Evolutionary conservation across 2,113 vertebrate genomes (phyloP).

Genomic region (Planiliza haematocheilus): DNA sequence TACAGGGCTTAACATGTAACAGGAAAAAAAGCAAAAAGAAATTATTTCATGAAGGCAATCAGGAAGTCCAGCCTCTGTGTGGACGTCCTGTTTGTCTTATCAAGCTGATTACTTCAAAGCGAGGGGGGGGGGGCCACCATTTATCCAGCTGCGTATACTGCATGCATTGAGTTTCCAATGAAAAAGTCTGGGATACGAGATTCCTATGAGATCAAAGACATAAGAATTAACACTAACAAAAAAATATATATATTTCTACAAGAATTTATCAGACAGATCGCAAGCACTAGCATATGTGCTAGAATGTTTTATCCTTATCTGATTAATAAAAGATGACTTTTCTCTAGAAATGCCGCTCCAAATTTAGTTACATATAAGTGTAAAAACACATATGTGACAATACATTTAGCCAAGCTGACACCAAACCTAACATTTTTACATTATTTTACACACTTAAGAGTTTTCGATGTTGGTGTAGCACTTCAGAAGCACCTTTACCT

Average conservation of each 20-base stretch:
- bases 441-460: not conserved
- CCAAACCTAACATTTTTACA: slow-evolving; percentile 6
- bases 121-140: not conserved
- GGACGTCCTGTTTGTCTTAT: slow-evolving; percentile 9
- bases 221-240: too few relatives aligned
- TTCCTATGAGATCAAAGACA: slow-evolving; percentile 9
- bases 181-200: slow-evolving; percentile 13
- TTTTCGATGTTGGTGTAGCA: slow-evolving; percentile 7
- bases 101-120: slow-evolving; percentile 30
- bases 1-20: slow-evolving; percentile 1
- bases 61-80: not conserved
- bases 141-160: slow-evolving; percentile 7
- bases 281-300: too few relatives aligned
- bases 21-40: slow-evolving; percentile 12
- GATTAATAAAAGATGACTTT: too few relatives aligned
- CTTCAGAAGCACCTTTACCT: slow-evolving; percentile 12
- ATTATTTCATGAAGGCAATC: not conserved
- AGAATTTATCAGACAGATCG: not conserved
- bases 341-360: not conserved
- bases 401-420: not conserved
- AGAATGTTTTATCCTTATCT: too few relatives aligned
- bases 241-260: not conserved
- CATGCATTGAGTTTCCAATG: not conserved
- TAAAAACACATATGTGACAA: not conserved
- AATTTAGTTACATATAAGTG: not conserved